phyloP scores from a whole-genome alignment of 2,113 vertebrate genomes.

The Elachura formosa region DNA sequence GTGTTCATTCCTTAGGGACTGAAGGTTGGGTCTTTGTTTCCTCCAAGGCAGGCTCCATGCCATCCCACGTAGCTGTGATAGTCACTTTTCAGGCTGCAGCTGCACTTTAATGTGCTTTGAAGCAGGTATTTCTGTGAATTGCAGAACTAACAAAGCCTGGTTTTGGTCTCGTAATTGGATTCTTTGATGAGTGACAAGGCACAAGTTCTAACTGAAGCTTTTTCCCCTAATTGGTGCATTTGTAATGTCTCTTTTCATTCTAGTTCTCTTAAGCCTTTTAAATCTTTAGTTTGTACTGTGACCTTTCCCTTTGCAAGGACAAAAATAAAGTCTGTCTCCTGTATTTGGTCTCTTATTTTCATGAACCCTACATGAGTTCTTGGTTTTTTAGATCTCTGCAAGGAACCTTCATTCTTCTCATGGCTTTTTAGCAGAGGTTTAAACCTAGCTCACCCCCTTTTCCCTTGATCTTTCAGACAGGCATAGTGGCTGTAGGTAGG shows the following conservation, averaged over 20 bases:
- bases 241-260: background rate
- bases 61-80: accelerated
- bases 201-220: background rate
- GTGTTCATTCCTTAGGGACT: background rate
- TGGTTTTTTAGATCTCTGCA: background rate
- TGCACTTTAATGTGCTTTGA: background rate
- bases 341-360: background rate
- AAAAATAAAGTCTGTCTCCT: background rate
- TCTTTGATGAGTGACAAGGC: background rate
- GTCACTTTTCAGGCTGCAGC: background rate
- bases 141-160: background rate
- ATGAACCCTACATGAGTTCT: background rate
- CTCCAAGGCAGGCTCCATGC: background rate
- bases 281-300: background rate
- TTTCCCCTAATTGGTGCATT: background rate
- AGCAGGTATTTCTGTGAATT: background rate
- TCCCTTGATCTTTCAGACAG: background rate
- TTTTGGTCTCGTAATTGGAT: background rate
- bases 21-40: background rate
- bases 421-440: background rate
- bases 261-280: background rate
- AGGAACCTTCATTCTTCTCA: background rate
- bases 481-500: background rate
- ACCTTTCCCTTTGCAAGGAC: background rate
- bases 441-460: background rate